These are phyloP conservation scores for Minunthozetes semirufus DNA, from an alignment of 2,888 invertebrate species.

Conservation along the genomic window DNA sequence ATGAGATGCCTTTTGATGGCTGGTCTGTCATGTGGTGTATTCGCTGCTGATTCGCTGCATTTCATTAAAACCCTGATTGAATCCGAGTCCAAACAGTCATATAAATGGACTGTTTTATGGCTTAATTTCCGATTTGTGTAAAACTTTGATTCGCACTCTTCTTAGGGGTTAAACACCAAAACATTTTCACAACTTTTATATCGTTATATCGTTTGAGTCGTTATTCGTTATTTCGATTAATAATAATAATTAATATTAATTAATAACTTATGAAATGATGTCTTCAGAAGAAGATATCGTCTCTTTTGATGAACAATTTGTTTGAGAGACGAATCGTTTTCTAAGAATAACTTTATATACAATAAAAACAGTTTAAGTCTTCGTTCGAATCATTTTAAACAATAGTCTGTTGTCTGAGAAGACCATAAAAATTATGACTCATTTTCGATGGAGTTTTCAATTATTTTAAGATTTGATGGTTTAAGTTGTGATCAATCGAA, in stretches of 20 bases:
- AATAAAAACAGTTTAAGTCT: neutral
- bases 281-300: too few relatives aligned
- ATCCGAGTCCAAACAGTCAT: neutral
- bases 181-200: neutral
- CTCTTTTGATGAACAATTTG: too few relatives aligned
- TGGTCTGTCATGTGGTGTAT: neutral
- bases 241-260: too few relatives aligned
- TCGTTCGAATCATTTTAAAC: neutral
- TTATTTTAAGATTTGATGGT: neutral
- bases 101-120: neutral
- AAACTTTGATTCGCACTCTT: constrained; percentile 25
- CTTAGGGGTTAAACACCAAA: neutral
- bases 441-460: neutral
- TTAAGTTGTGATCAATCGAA: constrained; percentile 6
- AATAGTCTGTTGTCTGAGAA: neutral
- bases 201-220: neutral
- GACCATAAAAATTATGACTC: neutral
- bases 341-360: too few relatives aligned
- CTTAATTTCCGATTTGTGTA: neutral
- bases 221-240: neutral
- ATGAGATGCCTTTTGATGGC: constrained; percentile 6
- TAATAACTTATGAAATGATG: too few relatives aligned
- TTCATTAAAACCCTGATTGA: constrained; percentile 29
- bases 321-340: too few relatives aligned
- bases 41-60: neutral